Conservation (phyloP, 2,888 invertebrate species). For the Zootermopsis nevadensis region DNA sequence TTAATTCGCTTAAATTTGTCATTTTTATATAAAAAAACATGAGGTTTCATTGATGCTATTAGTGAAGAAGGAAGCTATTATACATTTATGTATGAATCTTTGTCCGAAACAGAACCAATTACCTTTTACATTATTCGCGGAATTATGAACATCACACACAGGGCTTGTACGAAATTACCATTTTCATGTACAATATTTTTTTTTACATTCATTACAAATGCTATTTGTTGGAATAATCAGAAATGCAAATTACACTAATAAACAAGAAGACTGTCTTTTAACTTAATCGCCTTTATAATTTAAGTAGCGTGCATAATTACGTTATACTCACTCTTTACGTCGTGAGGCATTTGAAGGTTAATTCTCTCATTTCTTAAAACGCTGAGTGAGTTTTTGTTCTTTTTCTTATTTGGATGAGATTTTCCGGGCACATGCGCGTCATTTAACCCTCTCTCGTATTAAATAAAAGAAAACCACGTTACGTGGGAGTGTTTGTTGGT, state of each 20-base stretch:
- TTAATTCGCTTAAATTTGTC: too few species aligned
- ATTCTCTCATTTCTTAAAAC: not conserved
- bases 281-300: not conserved
- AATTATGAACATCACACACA: not conserved
- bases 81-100: too few species aligned
- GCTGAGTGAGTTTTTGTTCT: not conserved
- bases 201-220: constrained; percentile 14
- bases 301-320: not conserved
- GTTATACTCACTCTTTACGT: not conserved
- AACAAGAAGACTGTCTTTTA: not conserved
- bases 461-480: not conserved
- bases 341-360: not conserved
- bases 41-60: too few species aligned
- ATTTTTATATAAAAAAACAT: too few species aligned
- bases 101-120: not conserved
- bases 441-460: not conserved
- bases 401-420: not conserved
- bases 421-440: not conserved
- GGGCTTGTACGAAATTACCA: not conserved
- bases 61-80: too few species aligned
- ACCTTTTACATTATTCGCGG: not conserved
- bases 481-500: not conserved
- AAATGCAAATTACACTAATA: not conserved
- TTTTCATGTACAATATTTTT: not conserved
- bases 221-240: constrained; percentile 2